Evolutionary conservation across 2,888 invertebrate species (phyloP), one percentile per base, ranked within the genome.

Genomic region (Eupithecia centaureata): DNA sequence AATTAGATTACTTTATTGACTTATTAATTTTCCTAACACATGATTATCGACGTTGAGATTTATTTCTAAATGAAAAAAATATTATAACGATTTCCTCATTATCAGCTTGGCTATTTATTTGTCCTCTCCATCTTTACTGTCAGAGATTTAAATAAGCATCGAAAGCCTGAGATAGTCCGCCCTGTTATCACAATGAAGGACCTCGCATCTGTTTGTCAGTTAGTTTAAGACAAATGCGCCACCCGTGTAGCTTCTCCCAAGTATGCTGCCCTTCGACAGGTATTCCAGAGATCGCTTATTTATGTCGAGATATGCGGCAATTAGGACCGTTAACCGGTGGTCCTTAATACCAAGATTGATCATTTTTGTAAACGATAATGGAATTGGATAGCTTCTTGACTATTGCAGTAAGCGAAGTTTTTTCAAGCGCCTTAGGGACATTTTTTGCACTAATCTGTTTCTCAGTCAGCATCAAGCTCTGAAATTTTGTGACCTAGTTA

Each of bases 41-140:
- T 22, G 4, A 30, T 30, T 18, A 57, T 57, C 30, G 27, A 56
- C 30, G 28, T 30, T 18, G 18, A 30, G 56, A 30, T 56, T 51
- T 25, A 51, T 25, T 51, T 52, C 22, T 27, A 52, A 7, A 27
- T 15, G 7, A 27, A 42, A 18, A 10, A 54, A 15, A 56, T 62
- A 35, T 64, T 74, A 78, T 76, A 79, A 82, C 83, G 86, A 88
- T 91, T 90, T 91, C 90, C 91, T 86, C 77, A 82, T 86, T 89
- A 91, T 92, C 92, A 92, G 91, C 92, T 89, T 86, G 83, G 81
- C 83, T 87, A 88, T 92, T 92, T 91, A 91, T 92, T 86, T 79
- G 80, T 72, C 76, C 80, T 86, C 78, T 80, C 80, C 81, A 82
- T 86, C 82, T 79, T 81, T 84, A 73, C 76, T 77, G 84, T 79